phyloP scores from a whole-genome alignment of 2,888 invertebrate genomes.

The Lypha dubia region DNA sequence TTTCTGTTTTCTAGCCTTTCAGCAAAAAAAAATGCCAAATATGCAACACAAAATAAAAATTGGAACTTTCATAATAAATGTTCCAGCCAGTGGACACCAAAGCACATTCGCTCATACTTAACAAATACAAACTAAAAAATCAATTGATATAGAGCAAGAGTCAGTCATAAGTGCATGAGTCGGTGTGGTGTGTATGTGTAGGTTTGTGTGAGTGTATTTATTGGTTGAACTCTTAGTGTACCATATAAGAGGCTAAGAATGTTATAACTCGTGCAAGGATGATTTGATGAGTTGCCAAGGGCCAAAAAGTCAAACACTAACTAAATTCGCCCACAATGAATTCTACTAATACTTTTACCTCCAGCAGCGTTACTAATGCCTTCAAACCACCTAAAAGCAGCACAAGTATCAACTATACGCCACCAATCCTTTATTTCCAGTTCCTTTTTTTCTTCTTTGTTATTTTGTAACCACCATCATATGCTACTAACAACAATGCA shows the following conservation, averaged over 20 bases:
- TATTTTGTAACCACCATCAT: conserved; percentile 15
- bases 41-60: conserved; percentile 42
- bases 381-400: conserved; percentile 18
- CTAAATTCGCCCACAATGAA: conserved; percentile 65
- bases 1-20: conserved; percentile 40
- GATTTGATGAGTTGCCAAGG: conserved; percentile 70
- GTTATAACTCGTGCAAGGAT: conserved; percentile 63
- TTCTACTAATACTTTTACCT: conserved; percentile 48
- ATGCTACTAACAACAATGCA: conserved; percentile 61
- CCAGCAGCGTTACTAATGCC: conserved; percentile 42
- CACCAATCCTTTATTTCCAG: conserved; percentile 33
- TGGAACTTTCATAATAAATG: conserved; percentile 67
- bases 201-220: conserved; percentile 19
- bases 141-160: conserved; percentile 14
- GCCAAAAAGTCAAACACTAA: conserved; percentile 69
- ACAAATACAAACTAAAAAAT: conserved; percentile 28
- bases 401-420: conserved; percentile 17
- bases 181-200: not conserved
- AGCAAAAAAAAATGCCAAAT: not conserved
- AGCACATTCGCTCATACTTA: conserved; percentile 15
- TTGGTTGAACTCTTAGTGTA: conserved; percentile 43
- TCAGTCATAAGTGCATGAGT: conserved; percentile 15
- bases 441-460: conserved; percentile 11
- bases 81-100: conserved; percentile 36
- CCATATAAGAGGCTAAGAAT: conserved; percentile 52